Evolutionary conservation across 2,113 vertebrate species (phyloP).

Genomic region (Austrofundulus limnaeus): DNA sequence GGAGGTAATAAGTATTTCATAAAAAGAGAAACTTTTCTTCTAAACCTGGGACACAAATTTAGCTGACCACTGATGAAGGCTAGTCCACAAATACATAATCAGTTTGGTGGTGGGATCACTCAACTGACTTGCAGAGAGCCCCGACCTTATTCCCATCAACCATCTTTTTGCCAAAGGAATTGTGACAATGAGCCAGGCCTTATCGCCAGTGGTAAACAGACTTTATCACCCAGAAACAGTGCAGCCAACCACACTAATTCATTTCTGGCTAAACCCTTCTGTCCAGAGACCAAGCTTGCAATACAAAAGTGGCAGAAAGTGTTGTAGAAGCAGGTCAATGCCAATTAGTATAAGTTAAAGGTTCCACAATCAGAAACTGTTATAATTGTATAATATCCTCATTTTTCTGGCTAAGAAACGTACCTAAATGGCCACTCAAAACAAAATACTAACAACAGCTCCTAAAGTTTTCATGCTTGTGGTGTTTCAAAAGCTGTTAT

Average conservation of each 20-base stretch:
- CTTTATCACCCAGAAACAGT: conserved; percentile 16
- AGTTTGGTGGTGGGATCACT: not conserved
- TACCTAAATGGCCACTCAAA: conserved; percentile 8
- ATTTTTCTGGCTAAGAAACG: not conserved
- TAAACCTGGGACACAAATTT: not conserved
- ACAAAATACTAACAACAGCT: conserved; percentile 1
- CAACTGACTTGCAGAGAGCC: not conserved
- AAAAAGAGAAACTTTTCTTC: not conserved
- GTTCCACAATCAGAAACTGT: not conserved
- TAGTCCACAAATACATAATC: not conserved
- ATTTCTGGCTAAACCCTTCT: not conserved
- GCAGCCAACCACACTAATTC: not conserved
- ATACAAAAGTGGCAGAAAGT: not conserved
- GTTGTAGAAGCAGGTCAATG: not conserved
- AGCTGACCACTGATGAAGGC: not conserved
- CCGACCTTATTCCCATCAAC: not conserved
- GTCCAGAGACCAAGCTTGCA: not conserved
- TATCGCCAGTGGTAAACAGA: conserved; percentile 5
- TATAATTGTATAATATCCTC: not conserved
- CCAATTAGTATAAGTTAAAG: not conserved
- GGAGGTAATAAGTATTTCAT: too few relatives aligned
- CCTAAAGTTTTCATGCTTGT: conserved; percentile 23
- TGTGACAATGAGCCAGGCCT: conserved; percentile 3
- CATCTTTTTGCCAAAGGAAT: conserved; percentile 2
- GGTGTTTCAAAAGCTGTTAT: conserved; percentile 47